Evolutionary conservation across 1,140 invertebrate species (phyloP).

Genomic region (roundworm (Caenorhabditis elegans)): WBcel235 BX284605.5:16409501-16410000

Average conservation of each 20-base stretch:
- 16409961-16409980: neutral
- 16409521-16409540: neutral
- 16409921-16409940: neutral
- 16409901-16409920: constrained; percentile 9
- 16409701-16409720: neutral
- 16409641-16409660: too few relatives aligned
- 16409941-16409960: neutral
- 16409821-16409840: neutral
- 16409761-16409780: neutral
- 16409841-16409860: neutral
- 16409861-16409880: neutral
- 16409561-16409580: too few relatives aligned
- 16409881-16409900: neutral
- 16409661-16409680: neutral
- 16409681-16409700: neutral
- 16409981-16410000: neutral
- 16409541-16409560: too few relatives aligned
- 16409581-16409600: too few relatives aligned
- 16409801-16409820: too few relatives aligned
- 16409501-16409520: neutral
- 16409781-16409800: neutral
- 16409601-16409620: neutral
- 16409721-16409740: constrained; percentile 2
- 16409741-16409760: neutral
- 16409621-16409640: too few relatives aligned